Evolutionary conservation across 2,113 vertebrate species (phyloP).

Genomic region (Riparia riparia): DNA sequence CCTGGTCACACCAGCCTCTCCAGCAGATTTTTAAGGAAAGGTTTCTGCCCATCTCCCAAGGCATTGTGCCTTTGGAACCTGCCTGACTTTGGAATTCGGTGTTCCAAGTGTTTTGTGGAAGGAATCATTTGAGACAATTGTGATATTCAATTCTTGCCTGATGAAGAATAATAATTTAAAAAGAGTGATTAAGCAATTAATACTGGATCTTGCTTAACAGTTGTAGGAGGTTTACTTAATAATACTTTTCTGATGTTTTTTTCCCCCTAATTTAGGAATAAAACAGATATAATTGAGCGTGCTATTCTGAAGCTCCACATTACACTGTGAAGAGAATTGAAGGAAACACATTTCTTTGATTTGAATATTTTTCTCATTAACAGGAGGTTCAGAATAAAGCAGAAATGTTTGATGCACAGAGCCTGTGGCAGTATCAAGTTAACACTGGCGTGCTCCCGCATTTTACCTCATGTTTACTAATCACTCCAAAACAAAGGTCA

Average conservation of each 20-base stretch:
- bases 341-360: conserved; percentile 56
- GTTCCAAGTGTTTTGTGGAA: background rate
- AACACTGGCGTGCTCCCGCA: background rate
- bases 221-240: conserved; percentile 7
- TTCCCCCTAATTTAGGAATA: background rate
- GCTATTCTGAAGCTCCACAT: conserved; percentile 26
- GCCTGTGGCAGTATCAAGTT: conserved; percentile 46
- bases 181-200: conserved; percentile 46
- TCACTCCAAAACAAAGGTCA: conserved; percentile 57
- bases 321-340: conserved; percentile 25
- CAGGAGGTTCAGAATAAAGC: conserved; percentile 45
- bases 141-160: background rate
- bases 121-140: background rate
- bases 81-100: background rate
- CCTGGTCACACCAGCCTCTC: background rate
- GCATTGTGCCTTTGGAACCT: background rate
- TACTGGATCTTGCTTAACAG: conserved; percentile 28
- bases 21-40: background rate
- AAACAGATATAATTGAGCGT: conserved; percentile 32
- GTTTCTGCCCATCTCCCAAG: background rate
- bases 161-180: background rate
- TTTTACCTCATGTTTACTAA: conserved; percentile 63
- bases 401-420: conserved; percentile 47
- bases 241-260: background rate
- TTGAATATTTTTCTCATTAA: conserved; percentile 68